Conservation (phyloP, 1,140 invertebrate genomes). For the Latrodectus geometricus region DNA sequence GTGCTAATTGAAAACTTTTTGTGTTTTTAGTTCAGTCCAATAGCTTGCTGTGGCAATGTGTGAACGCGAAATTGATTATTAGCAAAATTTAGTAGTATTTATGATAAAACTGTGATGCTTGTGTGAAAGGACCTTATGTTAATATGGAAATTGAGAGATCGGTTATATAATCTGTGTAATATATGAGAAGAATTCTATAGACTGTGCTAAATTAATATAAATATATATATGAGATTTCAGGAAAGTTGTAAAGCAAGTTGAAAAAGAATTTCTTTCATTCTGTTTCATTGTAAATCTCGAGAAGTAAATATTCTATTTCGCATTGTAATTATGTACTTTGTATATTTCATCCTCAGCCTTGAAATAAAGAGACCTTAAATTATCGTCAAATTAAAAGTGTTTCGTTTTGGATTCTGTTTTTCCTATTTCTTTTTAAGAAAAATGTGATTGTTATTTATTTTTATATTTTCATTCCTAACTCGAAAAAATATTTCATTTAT, state of each 20-base stretch:
- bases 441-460: background rate
- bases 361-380: slow-evolving; percentile 62
- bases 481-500: too few species aligned
- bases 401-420: background rate
- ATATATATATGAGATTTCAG: slow-evolving; percentile 1
- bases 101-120: slow-evolving; percentile 40
- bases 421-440: background rate
- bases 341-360: slow-evolving; percentile 60
- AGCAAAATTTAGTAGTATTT: background rate
- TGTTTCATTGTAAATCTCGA: slow-evolving; percentile 50
- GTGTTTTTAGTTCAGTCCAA: background rate
- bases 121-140: slow-evolving; percentile 12
- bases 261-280: slow-evolving; percentile 22
- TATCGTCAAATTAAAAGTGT: slow-evolving; percentile 35
- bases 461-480: too few species aligned
- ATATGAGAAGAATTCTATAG: slow-evolving; percentile 51
- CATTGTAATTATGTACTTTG: slow-evolving; percentile 62
- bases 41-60: background rate
- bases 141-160: background rate
- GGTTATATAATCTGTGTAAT: slow-evolving; percentile 37
- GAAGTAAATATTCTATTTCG: slow-evolving; percentile 47
- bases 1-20: slow-evolving; percentile 2
- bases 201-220: slow-evolving; percentile 32
- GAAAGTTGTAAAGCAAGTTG: slow-evolving; percentile 46
- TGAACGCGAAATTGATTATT: background rate